These are phyloP conservation scores for Brachyhypopomus gauderio DNA, from an alignment of 2,113 vertebrate genomes.

Conservation along the genomic window DNA sequence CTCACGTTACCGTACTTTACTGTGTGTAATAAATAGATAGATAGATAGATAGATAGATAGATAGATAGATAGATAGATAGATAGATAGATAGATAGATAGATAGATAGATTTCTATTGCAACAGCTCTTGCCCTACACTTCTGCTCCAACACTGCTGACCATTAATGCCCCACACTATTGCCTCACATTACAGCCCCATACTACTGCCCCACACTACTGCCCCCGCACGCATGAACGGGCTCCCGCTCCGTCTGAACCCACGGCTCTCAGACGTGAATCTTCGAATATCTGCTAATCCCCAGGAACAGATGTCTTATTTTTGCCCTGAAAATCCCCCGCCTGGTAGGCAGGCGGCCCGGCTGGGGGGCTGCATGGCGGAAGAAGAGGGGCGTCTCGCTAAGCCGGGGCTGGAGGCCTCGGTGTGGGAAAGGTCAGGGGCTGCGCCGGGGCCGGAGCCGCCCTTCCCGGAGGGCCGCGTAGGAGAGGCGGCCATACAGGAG, in stretches of 20 bases:
- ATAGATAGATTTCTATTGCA: no score
- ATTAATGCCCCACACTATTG: no score
- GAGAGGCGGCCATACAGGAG: constrained; percentile 55
- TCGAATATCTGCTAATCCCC: constrained; percentile 60
- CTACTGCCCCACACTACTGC: no score
- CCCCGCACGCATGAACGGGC: constrained; percentile 28
- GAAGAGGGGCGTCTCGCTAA: constrained; percentile 33
- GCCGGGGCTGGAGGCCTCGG: constrained; percentile 53
- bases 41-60: background rate
- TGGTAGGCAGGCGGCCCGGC: constrained; percentile 25
- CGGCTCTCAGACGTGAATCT: constrained; percentile 42
- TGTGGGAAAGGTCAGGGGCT: constrained; percentile 60
- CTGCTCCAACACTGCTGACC: no score
- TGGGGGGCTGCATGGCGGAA: background rate
- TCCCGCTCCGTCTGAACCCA: constrained; percentile 45
- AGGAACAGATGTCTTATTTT: constrained; percentile 65
- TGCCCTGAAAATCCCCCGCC: constrained; percentile 57
- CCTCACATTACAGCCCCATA: no score
- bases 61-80: constrained; percentile 8
- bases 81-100: background rate
- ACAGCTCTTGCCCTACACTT: no score
- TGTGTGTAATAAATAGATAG: constrained; percentile 42
- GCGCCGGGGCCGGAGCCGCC: constrained; percentile 18
- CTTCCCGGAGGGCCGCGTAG: background rate
- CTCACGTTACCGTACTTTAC: no score